Conservation (phyloP, 2,888 invertebrate species). For the Cryptophagus acutangulus region DNA sequence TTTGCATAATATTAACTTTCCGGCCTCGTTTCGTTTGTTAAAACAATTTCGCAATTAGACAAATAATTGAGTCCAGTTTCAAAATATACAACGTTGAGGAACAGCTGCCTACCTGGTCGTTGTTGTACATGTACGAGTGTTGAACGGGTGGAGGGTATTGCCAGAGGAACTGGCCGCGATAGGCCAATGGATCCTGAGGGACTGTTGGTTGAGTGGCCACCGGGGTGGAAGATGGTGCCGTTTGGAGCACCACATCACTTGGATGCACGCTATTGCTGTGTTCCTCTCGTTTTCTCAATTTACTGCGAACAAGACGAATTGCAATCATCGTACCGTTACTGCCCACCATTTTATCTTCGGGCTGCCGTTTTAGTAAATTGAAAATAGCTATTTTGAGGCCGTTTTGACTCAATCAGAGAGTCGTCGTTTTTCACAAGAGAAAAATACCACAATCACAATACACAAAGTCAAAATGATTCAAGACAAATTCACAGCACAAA, state of each 20-base stretch:
- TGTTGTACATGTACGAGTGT: constrained; percentile 70
- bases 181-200: constrained; percentile 55
- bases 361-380: constrained; percentile 29
- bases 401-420: constrained; percentile 28
- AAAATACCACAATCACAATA: too few relatives aligned
- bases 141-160: constrained; percentile 72
- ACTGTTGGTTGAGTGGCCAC: constrained; percentile 40
- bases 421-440: too few relatives aligned
- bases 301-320: constrained; percentile 87
- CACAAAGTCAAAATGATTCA: too few relatives aligned
- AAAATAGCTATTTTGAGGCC: constrained; percentile 43
- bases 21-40: constrained; percentile 17
- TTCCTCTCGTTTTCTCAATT: constrained; percentile 81
- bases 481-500: too few relatives aligned
- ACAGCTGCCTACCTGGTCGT: constrained; percentile 81
- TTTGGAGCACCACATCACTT: constrained; percentile 60
- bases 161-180: constrained; percentile 71
- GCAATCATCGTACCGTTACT: constrained; percentile 82
- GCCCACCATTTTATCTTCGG: constrained; percentile 66
- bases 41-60: too few relatives aligned
- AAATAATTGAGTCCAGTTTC: too few relatives aligned
- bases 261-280: constrained; percentile 67
- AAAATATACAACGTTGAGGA: too few relatives aligned
- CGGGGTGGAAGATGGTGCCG: constrained; percentile 46
- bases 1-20: constrained; percentile 23